phyloP scores from a whole-genome alignment of 2,888 invertebrate genomes.

The Exocentrus adspersus region DNA sequence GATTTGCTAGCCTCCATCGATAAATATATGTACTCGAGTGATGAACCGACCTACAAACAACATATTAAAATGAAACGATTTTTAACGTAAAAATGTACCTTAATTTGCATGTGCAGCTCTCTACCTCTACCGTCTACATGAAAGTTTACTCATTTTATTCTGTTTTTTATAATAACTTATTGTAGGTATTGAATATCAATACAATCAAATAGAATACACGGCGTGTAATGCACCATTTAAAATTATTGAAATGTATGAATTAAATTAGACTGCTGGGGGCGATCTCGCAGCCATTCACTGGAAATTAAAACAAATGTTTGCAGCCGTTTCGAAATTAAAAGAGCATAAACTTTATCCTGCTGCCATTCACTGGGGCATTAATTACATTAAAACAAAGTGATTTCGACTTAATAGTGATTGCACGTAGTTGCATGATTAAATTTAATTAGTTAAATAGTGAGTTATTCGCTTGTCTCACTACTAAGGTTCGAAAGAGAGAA shows the following conservation, averaged over 20 bases:
- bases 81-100: no score
- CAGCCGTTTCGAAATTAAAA: constrained; percentile 43
- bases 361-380: constrained; percentile 51
- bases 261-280: not conserved
- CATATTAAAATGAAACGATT: not conserved
- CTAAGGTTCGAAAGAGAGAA: not conserved
- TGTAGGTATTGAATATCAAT: no score
- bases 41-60: constrained; percentile 16
- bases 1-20: constrained; percentile 32
- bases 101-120: no score
- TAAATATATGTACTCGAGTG: constrained; percentile 8
- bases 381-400: constrained; percentile 58
- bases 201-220: no score
- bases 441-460: constrained; percentile 28
- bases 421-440: constrained; percentile 35
- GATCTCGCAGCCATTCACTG: constrained; percentile 21
- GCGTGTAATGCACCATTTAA: no score
- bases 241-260: no score
- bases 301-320: constrained; percentile 37
- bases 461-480: constrained; percentile 20
- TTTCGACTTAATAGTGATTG: constrained; percentile 56
- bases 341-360: constrained; percentile 49
- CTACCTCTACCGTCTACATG: no score
- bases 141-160: no score
- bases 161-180: no score